phyloP scores from a whole-genome alignment of 2,113 vertebrate species.

The Centropristis striata region DNA sequence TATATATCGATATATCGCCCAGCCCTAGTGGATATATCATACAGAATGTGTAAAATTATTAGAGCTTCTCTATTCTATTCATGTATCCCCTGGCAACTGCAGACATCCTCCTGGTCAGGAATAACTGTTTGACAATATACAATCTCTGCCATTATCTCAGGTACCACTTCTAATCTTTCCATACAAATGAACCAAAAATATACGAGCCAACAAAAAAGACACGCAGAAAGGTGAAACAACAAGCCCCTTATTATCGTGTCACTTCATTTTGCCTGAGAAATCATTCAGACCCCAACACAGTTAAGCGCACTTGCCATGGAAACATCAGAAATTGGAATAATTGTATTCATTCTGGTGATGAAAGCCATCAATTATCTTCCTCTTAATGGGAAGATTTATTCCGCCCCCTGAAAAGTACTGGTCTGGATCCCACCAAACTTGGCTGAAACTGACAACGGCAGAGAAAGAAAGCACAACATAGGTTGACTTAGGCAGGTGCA shows the following conservation, averaged over 20 bases:
- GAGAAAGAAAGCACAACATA: constrained; percentile 13
- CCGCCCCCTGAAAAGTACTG: constrained; percentile 58
- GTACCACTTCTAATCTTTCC: constrained; percentile 25
- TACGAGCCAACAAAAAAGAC: constrained; percentile 19
- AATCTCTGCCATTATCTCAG: constrained; percentile 11
- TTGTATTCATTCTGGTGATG: constrained; percentile 64
- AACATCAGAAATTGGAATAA: constrained; percentile 66
- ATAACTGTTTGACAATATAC: neutral
- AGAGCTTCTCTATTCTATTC: no score
- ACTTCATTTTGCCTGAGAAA: constrained; percentile 65
- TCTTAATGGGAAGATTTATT: constrained; percentile 71
- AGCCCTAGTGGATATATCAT: no score
- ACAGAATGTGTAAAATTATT: no score
- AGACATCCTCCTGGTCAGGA: no score
- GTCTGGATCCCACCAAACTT: constrained; percentile 59
- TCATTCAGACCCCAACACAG: constrained; percentile 60
- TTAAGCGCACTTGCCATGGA: constrained; percentile 55
- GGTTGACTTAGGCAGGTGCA: constrained; percentile 36
- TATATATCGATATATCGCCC: no score
- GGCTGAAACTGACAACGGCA: constrained; percentile 34
- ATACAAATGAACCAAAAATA: constrained; percentile 16
- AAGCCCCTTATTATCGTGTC: constrained; percentile 66
- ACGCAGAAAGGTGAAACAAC: constrained; percentile 37
- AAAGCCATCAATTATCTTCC: constrained; percentile 80
- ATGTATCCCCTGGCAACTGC: no score